Evolutionary conservation across 2,113 vertebrate species (phyloP), one percentile per base, ranked within the genome.

Genomic region (Fukomys damarensis): DNA sequence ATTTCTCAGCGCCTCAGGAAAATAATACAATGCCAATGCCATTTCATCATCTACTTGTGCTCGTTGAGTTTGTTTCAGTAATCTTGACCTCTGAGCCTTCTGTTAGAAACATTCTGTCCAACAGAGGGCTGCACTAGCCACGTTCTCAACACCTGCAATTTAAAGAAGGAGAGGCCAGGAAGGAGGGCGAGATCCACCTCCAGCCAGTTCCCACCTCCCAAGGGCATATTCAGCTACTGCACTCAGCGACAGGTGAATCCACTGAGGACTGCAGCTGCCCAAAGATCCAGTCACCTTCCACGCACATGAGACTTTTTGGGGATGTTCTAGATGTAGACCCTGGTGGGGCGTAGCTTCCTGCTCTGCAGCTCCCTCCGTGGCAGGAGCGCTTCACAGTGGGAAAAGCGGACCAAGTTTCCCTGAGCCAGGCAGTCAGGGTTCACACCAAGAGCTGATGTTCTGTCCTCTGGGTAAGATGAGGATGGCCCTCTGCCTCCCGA

Each of bases 401-500:
- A 28, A 46, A 11, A 7, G 43, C 1, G 0, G 63, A 26, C 2
- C 0, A 30, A 14, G 3, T 13, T 0, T 5, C 2, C 61, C 28
- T 4, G 7, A 0, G n/a, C 8, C 26, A 4, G 56, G 16, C 3
- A 24, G 7, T 3, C 35, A 28, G 2, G 52, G 66, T 3, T 38
- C 20, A 7, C 26, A 1, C 14, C 43, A 7, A 26, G 43, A 28
- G 61, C 20, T 16, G 32, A 17, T 2, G 0, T 3, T 0, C 0
- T 0, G 16, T 1, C 6, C 26, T 38, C 81, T 35, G 43, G 52
- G 16, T 3, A 10, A 1, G 46, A 32, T 10, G 38, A 20, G 24
- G 8, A 13, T 3, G 17, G 7, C 0, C 0, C 26, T 22, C n/a
- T 1, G 0, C 11, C 22, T 74, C 43, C 14, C 1, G 41, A 2